These are phyloP conservation scores for Hippopotamus amphibius DNA, from an alignment of 2,113 vertebrate species.

Conservation along the genomic window DNA sequence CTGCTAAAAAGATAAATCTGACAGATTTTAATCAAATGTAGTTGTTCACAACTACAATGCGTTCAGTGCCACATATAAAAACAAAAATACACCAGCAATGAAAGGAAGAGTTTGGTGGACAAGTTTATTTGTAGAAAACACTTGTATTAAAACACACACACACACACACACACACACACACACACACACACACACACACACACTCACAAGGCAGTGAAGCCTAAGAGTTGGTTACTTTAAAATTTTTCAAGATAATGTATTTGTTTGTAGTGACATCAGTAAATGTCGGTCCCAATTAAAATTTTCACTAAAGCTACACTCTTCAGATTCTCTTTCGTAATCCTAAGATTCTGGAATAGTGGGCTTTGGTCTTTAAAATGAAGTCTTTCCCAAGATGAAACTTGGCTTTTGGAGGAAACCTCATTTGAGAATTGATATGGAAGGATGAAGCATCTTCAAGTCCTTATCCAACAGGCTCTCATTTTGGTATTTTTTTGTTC, in stretches of 20 bases:
- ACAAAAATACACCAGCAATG: background rate
- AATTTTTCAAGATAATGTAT: slow-evolving; percentile 77
- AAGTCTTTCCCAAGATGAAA: slow-evolving; percentile 77
- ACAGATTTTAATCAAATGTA: slow-evolving; percentile 90
- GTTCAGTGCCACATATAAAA: slow-evolving; percentile 71
- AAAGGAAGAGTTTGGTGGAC: slow-evolving; percentile 54
- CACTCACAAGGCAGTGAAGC: slow-evolving; percentile 71
- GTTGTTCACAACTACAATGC: slow-evolving; percentile 86
- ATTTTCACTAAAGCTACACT: background rate
- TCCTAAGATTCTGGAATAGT: slow-evolving; percentile 67
- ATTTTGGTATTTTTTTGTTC: background rate
- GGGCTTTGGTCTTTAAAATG: slow-evolving; percentile 68
- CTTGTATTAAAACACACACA: slow-evolving; percentile 74
- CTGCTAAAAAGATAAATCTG: slow-evolving; percentile 88
- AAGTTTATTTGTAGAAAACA: slow-evolving; percentile 72
- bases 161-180: slow-evolving; percentile 71
- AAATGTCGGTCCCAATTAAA: slow-evolving; percentile 70
- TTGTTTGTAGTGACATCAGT: slow-evolving; percentile 77
- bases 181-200: slow-evolving; percentile 78
- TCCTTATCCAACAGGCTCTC: background rate
- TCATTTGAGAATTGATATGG: no score
- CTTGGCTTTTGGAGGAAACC: slow-evolving; percentile 69
- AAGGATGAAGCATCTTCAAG: background rate
- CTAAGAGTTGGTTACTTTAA: slow-evolving; percentile 71
- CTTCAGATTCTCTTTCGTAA: background rate